Evolutionary conservation across 2,797 vertebrate species (phyloP).

Genomic region (Rhinella marina): DNA sequence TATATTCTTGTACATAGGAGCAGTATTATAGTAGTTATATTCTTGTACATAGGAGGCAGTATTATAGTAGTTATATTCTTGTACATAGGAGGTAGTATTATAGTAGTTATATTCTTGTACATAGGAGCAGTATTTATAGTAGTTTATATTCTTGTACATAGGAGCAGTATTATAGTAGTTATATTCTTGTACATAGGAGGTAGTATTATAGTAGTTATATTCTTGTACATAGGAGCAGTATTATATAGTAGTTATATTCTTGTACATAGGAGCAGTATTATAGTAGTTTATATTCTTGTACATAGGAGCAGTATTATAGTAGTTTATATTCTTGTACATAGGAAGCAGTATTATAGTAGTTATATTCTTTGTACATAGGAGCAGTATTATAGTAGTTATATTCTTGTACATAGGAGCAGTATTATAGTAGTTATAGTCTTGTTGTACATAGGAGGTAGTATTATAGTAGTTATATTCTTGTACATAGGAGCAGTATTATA

Average conservation of each 20-base stretch:
- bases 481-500: constrained; percentile 1
- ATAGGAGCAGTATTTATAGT: not conserved
- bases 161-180: not conserved
- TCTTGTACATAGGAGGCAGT: no score
- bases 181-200: no score
- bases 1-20: no score
- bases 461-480: constrained; percentile 10
- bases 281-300: constrained; percentile 6
- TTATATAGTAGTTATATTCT: not conserved
- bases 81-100: no score
- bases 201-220: no score
- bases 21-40: no score
- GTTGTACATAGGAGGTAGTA: not conserved
- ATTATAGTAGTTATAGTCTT: no score
- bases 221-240: no score
- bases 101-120: no score
- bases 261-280: not conserved
- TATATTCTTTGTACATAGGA: not conserved
- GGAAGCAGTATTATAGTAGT: not conserved
- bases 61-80: no score
- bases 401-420: constrained; percentile 1
- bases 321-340: constrained; percentile 7
- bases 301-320: not conserved
- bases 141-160: not conserved
- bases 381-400: constrained; percentile 14